Conservation (phyloP, 2,797 vertebrate species). For the Gephyroberyx darwinii region DNA sequence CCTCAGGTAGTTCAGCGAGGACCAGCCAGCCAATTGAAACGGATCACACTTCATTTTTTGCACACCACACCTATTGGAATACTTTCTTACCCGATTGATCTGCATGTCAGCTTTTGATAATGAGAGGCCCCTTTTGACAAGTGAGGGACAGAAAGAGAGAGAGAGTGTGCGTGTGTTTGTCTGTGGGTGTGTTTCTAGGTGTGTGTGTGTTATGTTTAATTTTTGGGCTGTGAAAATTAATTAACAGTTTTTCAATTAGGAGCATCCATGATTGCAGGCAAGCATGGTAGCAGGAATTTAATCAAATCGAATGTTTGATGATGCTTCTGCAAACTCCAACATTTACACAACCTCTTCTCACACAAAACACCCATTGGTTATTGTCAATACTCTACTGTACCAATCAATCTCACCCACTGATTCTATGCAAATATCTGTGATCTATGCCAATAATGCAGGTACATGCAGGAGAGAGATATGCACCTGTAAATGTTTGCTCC, state of each 20-base stretch:
- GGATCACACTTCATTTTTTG: conserved; percentile 30
- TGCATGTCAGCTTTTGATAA: conserved; percentile 23
- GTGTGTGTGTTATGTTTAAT: conserved; percentile 26
- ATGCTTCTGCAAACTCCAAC: conserved; percentile 67
- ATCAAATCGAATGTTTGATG: conserved; percentile 76
- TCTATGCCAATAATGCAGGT: conserved; percentile 67
- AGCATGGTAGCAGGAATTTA: conserved; percentile 66
- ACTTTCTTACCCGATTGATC: not conserved
- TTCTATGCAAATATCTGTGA: conserved; percentile 64
- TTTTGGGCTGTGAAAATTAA: conserved; percentile 67
- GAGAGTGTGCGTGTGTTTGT: not conserved
- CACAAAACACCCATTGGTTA: conserved; percentile 62
- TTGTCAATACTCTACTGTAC: conserved; percentile 71
- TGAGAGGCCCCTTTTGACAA: conserved; percentile 23
- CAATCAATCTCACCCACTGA: conserved; percentile 51
- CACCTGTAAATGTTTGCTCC: conserved; percentile 67
- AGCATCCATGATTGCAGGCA: conserved; percentile 69
- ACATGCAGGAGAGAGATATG: conserved; percentile 45
- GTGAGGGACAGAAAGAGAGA: not conserved
- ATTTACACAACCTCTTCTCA: conserved; percentile 64
- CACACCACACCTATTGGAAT: conserved; percentile 5
- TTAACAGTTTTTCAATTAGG: conserved; percentile 72
- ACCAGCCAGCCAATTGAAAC: conserved; percentile 54
- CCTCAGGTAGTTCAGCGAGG: conserved; percentile 28
- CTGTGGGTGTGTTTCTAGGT: conserved; percentile 1